Evolutionary conservation across 1,140 invertebrate species (phyloP).

Genomic region (Scaptomyza graminum): DNA sequence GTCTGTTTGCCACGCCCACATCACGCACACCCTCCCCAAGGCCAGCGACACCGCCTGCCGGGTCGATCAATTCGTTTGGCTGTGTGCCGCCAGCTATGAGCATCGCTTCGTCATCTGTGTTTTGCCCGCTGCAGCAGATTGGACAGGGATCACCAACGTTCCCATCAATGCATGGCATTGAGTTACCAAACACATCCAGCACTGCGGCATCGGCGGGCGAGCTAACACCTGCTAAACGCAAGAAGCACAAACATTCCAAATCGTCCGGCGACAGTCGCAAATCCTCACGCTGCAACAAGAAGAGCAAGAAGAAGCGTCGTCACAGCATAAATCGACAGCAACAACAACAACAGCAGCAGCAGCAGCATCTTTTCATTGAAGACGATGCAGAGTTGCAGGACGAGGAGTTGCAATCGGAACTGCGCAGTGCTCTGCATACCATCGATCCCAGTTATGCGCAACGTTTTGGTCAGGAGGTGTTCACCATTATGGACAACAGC

Average conservation of each 20-base stretch:
- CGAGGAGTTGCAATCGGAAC: slow-evolving; percentile 81
- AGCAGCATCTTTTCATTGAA: slow-evolving; percentile 24
- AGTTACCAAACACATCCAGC: slow-evolving; percentile 64
- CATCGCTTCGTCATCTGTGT: slow-evolving; percentile 6
- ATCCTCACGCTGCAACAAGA: slow-evolving; percentile 74
- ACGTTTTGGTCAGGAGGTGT: slow-evolving; percentile 85
- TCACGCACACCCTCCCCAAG: slow-evolving; percentile 61
- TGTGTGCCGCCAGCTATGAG: slow-evolving; percentile 26
- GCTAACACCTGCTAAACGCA: slow-evolving; percentile 66
- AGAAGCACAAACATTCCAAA: slow-evolving; percentile 84
- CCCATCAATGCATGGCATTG: slow-evolving; percentile 80
- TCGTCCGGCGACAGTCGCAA: slow-evolving; percentile 70
- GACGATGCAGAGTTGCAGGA: slow-evolving; percentile 77
- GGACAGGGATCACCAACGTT: slow-evolving; percentile 58
- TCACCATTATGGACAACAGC: slow-evolving; percentile 90
- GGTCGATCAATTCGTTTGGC: slow-evolving; percentile 38
- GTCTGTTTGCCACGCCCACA: slow-evolving; percentile 64
- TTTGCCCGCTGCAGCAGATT: slow-evolving; percentile 42
- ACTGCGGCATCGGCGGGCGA: slow-evolving; percentile 23
- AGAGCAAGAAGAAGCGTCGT: slow-evolving; percentile 77
- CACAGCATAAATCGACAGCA: slow-evolving; percentile 59
- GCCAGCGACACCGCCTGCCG: slow-evolving; percentile 16
- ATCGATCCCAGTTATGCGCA: slow-evolving; percentile 73
- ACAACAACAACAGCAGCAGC: slow-evolving; percentile 32
- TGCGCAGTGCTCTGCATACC: slow-evolving; percentile 66